Percentiles rank a stretch among this genome's conserved stretches.
Conservation (phyloP, 2,888 invertebrate genomes). For the Folsomia manolachei region DNA sequence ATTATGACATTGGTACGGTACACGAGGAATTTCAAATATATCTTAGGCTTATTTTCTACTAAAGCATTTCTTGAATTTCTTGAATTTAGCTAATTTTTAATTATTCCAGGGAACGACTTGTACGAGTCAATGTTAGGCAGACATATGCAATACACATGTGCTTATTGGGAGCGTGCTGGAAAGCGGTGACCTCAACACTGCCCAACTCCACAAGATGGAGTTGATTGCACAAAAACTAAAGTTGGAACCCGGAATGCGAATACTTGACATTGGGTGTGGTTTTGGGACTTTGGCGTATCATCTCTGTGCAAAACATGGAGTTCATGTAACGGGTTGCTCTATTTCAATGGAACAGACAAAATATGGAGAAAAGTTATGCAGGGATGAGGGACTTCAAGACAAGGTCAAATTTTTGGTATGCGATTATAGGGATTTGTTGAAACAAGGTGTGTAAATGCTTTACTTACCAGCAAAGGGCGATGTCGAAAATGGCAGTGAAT, state of each 20-base stretch:
- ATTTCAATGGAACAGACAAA: slow-evolving; percentile 31
- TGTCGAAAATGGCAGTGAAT: slow-evolving; percentile 9
- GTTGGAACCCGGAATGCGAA: slow-evolving; percentile 40
- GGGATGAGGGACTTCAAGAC: slow-evolving; percentile 3
- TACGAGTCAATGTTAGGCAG: slow-evolving; percentile 41
- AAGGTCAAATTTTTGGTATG: slow-evolving; percentile 21
- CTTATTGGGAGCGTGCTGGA: slow-evolving; percentile 43
- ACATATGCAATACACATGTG: slow-evolving; percentile 45
- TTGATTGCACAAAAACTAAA: slow-evolving; percentile 35
- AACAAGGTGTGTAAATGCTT: background rate
- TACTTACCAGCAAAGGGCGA: no score
- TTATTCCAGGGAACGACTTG: slow-evolving; percentile 40
- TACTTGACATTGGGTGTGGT: slow-evolving; percentile 37
- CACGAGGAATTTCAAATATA: background rate
- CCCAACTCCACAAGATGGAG: slow-evolving; percentile 37
- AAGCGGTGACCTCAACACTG: slow-evolving; percentile 35
- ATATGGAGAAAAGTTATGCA: slow-evolving; percentile 23
- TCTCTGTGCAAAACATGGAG: slow-evolving; percentile 32
- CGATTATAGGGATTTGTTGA: slow-evolving; percentile 29
- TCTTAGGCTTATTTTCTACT: no score
- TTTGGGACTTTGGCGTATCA: slow-evolving; percentile 36
- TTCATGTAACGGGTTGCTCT: slow-evolving; percentile 33
- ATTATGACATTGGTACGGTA: slow-evolving; percentile 40
- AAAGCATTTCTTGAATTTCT: no score
- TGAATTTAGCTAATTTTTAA: no score